Percentiles rank a stretch among this genome's conserved stretches.
These are phyloP conservation scores for Mastigias papua DNA, from an alignment of 30 jellyfish, hydroid and myxozoan genomes.

Conservation along the genomic window DNA sequence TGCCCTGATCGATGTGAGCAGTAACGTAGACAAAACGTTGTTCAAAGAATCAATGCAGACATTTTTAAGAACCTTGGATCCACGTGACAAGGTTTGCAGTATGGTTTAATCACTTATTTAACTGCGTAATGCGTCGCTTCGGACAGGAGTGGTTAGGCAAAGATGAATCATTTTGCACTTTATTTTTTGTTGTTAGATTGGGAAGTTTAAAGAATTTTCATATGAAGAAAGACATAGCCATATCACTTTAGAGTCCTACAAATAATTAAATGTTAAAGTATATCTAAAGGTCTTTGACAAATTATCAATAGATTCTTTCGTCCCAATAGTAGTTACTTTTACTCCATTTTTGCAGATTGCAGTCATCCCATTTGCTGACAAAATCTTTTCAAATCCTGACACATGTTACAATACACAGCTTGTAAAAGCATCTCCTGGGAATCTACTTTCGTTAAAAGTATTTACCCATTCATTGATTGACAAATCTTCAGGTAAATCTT, in stretches of 20 bases:
- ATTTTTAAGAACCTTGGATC: constrained; percentile 28
- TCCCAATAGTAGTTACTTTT: too few species aligned
- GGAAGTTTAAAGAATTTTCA: too few species aligned
- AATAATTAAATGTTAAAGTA: too few species aligned
- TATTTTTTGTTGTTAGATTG: too few species aligned
- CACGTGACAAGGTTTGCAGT: constrained; percentile 40
- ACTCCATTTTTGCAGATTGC: constrained; percentile 21
- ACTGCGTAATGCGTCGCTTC: too few species aligned
- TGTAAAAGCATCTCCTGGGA: constrained; percentile 49
- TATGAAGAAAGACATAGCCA: too few species aligned
- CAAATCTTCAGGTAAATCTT: not conserved
- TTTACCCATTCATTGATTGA: not conserved
- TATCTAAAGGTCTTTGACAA: too few species aligned
- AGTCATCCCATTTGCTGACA: constrained; percentile 30
- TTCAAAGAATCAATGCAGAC: not conserved
- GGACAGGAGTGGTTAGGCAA: too few species aligned
- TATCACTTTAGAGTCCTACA: too few species aligned
- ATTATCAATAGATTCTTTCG: too few species aligned
- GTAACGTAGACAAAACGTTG: constrained; percentile 13
- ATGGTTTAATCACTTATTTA: too few species aligned
- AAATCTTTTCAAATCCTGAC: constrained; percentile 22
- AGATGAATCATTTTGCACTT: too few species aligned
- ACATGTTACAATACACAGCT: constrained; percentile 25
- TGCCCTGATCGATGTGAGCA: constrained; percentile 32
- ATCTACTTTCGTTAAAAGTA: not conserved